These are phyloP conservation scores for Morus bassanus DNA, from an alignment of 2,797 vertebrate species.

Conservation along the genomic window DNA sequence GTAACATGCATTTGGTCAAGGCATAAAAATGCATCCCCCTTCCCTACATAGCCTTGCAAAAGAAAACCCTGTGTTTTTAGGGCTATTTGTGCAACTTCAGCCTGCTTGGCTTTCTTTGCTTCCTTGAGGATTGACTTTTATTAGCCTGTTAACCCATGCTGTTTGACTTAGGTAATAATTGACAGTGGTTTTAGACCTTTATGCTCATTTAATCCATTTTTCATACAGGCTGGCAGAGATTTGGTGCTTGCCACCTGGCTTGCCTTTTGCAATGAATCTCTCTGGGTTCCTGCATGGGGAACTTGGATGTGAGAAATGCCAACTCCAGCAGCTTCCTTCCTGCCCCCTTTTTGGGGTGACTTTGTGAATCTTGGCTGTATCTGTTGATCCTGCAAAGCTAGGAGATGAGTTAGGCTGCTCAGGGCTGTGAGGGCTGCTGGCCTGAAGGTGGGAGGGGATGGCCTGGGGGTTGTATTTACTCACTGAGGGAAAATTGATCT, in stretches of 20 bases:
- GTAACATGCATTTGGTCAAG: accelerated
- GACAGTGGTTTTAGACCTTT: neutral
- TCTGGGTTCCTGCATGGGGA: neutral
- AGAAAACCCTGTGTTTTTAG: neutral
- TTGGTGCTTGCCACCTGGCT: neutral
- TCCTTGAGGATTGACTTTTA: neutral
- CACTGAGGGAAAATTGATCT: neutral
- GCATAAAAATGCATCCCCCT: neutral
- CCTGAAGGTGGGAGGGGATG: neutral
- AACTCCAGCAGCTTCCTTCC: neutral
- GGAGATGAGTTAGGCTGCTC: neutral
- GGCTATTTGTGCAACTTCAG: neutral
- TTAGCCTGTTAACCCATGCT: neutral
- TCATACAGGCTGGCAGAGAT: neutral
- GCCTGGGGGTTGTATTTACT: neutral
- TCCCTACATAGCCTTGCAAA: neutral
- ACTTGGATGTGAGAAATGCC: neutral
- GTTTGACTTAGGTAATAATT: neutral
- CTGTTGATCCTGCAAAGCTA: neutral
- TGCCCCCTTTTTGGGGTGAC: neutral
- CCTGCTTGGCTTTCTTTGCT: neutral
- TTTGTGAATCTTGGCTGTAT: neutral
- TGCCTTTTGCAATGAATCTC: neutral
- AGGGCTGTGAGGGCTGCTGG: neutral
- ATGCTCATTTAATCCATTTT: neutral